Conservation (phyloP, 2,797 vertebrate species). For the Limnodromus scolopaceus region DNA sequence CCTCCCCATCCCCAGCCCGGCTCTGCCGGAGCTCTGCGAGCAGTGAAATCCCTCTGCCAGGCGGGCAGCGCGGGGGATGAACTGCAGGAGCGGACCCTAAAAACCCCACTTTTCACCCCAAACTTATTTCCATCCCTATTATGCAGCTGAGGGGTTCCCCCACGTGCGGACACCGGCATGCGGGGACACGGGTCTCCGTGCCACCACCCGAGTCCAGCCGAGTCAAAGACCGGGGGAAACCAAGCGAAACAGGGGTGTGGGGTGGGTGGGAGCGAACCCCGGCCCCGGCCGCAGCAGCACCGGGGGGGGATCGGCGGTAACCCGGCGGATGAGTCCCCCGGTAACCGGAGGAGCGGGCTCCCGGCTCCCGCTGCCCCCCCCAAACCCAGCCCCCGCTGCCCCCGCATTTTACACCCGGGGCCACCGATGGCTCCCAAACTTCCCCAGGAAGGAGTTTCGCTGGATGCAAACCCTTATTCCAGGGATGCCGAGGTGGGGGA, state of each 20-base stretch:
- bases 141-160: not conserved
- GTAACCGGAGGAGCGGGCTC: not conserved
- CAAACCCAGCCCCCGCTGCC: not conserved
- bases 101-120: not conserved
- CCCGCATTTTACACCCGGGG: not conserved
- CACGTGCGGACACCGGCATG: rapidly evolving
- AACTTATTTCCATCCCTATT: not conserved
- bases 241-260: too few relatives aligned
- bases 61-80: rapidly evolving
- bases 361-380: not conserved
- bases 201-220: not conserved
- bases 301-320: not conserved
- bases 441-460: not conserved
- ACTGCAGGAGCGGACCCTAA: not conserved
- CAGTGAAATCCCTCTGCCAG: not conserved
- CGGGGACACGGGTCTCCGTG: not conserved
- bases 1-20: rapidly evolving
- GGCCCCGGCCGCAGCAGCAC: not conserved
- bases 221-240: too few relatives aligned
- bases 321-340: not conserved
- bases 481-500: not conserved
- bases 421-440: not conserved
- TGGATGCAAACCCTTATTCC: not conserved
- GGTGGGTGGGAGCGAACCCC: not conserved
- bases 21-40: rapidly evolving